phyloP scores from a whole-genome alignment of 2,888 invertebrate genomes.

The Apotomis betuletana region DNA sequence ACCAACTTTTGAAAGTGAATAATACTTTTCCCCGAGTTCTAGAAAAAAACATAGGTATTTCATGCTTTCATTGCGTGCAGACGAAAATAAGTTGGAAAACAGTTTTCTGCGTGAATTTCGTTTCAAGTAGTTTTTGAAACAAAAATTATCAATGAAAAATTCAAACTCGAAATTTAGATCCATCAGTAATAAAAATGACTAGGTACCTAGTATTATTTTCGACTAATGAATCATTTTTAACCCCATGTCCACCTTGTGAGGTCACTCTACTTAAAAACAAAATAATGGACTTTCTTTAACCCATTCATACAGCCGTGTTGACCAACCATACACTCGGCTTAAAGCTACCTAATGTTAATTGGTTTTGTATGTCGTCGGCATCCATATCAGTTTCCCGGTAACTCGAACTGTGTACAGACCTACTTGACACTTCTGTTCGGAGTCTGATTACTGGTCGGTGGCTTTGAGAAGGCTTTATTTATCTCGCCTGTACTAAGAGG shows the following conservation, averaged over 20 bases:
- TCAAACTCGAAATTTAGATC: no score
- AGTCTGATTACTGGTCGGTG: conserved; percentile 26
- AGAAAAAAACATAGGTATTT: no score
- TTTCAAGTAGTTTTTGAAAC: no score
- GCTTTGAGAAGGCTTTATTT: conserved; percentile 13
- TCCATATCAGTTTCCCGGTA: conserved; percentile 35
- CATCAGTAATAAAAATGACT: no score
- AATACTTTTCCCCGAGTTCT: no score
- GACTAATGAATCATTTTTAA: background rate
- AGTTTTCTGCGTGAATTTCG: no score
- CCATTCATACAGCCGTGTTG: conserved; percentile 20
- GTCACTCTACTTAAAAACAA: background rate
- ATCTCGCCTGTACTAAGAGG: conserved; percentile 8
- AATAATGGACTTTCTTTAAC: background rate
- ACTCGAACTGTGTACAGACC: conserved; percentile 22
- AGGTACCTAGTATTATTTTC: no score
- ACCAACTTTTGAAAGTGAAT: no score
- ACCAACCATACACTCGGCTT: conserved; percentile 7
- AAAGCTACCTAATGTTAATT: conserved; percentile 38
- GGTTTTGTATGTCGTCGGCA: conserved; percentile 36
- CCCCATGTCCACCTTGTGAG: background rate
- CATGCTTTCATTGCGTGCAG: no score
- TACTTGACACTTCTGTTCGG: conserved; percentile 39
- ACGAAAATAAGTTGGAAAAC: no score
- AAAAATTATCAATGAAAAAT: no score